These are phyloP conservation scores for Hippoglossus stenolepis DNA, from an alignment of 2,113 vertebrate species.

Conservation along the genomic window DNA sequence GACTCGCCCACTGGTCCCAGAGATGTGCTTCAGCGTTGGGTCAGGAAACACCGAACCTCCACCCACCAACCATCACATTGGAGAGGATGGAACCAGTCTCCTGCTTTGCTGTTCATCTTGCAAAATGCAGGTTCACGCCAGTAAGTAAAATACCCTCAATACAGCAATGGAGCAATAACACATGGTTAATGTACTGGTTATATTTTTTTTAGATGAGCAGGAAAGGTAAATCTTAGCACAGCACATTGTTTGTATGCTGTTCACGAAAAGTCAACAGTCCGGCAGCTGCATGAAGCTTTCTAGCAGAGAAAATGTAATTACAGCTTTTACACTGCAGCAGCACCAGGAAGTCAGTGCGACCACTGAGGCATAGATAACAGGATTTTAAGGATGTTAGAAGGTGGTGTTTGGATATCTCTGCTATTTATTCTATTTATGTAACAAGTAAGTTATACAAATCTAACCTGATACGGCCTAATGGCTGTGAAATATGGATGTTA, in stretches of 20 bases:
- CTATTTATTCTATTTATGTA: background rate
- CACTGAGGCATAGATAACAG: background rate
- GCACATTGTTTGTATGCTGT: no score
- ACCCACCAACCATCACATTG: conserved; percentile 89
- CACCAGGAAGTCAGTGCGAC: background rate
- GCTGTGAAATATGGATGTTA: no score
- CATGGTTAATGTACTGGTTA: background rate
- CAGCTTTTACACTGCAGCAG: conserved; percentile 2
- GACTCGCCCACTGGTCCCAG: conserved; percentile 91
- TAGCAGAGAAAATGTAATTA: background rate
- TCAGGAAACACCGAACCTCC: conserved; percentile 90
- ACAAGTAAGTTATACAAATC: conserved; percentile 7
- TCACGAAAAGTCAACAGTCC: background rate
- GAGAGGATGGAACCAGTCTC: conserved; percentile 92
- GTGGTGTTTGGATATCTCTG: background rate
- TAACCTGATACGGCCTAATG: background rate
- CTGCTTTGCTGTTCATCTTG: conserved; percentile 91
- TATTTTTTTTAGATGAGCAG: background rate
- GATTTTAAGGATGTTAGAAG: conserved; percentile 7
- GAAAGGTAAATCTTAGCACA: background rate
- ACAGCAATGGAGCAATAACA: no score
- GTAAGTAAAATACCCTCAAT: conserved; percentile 82
- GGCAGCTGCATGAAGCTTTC: background rate
- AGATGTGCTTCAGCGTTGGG: conserved; percentile 96
- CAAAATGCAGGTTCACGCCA: conserved; percentile 94